Percentiles rank a stretch among this genome's conserved stretches.
Conservation (phyloP, 2,888 invertebrate species). For the Coleophora deauratella region DNA sequence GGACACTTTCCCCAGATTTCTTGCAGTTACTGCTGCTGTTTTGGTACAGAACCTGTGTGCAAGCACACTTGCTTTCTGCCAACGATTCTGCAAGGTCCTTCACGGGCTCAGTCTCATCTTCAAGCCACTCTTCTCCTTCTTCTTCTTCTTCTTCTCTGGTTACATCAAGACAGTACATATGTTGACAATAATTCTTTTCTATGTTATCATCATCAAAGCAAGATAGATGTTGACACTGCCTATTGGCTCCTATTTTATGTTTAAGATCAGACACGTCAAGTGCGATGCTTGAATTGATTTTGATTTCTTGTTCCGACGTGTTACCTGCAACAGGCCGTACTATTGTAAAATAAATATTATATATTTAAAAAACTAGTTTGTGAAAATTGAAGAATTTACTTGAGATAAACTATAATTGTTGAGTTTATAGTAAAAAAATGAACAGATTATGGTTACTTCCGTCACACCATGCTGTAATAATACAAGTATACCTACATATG, state of each 20-base stretch:
- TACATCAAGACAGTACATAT: too few relatives aligned
- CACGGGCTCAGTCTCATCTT: too few relatives aligned
- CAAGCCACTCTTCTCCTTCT: too few relatives aligned
- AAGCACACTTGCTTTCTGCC: conserved; percentile 18
- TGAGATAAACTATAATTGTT: too few relatives aligned
- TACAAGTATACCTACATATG: too few relatives aligned
- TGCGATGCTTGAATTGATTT: conserved; percentile 50
- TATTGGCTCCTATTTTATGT: conserved; percentile 44
- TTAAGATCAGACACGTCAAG: conserved; percentile 50
- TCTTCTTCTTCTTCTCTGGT: too few relatives aligned
- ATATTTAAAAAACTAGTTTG: too few relatives aligned
- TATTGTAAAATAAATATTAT: too few relatives aligned
- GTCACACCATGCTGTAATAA: too few relatives aligned
- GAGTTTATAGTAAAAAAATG: too few relatives aligned
- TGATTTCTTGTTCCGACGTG: conserved; percentile 44
- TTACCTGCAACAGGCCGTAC: conserved; percentile 35
- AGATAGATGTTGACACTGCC: conserved; percentile 35
- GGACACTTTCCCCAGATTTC: conserved; percentile 30
- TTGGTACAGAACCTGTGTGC: conserved; percentile 40
- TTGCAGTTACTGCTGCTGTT: conserved; percentile 27
- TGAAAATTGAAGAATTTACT: too few relatives aligned
- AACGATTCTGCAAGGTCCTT: conserved; percentile 20
- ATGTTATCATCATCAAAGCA: conserved; percentile 26
- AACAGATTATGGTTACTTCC: too few relatives aligned
- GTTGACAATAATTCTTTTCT: conserved; percentile 1